Base-by-base conservation (phyloP, 2,888 invertebrate genomes). In the Aporophyla nigra region DNA sequence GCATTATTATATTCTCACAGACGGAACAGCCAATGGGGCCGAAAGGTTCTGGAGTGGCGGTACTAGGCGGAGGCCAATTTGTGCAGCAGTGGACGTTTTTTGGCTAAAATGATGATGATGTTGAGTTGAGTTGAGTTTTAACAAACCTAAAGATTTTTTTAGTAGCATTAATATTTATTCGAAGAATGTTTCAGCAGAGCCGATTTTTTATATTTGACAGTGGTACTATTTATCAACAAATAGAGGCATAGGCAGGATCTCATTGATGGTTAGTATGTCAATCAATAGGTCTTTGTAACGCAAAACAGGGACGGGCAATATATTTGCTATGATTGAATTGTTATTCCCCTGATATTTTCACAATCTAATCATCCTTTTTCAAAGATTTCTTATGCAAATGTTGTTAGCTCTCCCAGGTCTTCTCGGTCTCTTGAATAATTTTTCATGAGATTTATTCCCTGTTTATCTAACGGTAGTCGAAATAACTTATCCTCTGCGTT, bases 361-460 rank as follows among this genome's bases (percentile, higher is more conserved):
- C 40, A 16, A 51, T 33, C 33, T 12, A 27, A 43, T 21, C 3
- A 1, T 54, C 10, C n/a, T 40, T 51, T 24, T 49, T 14, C 27
- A n/a, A 61, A 24, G 14, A 70, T 69, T 67, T 58, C 24, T 16
- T 51, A 53, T 68, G 68, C 43, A 46, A 66, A 78, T 74, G 33
- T n/a, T 76, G 43, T 74, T 74, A 43, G 49, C 24, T 66, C 54
- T 19, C 5, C 4, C 2, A 16, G 49, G 1, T 53, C 24, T 40
- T 27, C 40, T 14, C 27, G 5, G 14, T 24, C 21, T 70, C 10
- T 51, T 59, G 67, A 78, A 80, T 82, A 27, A 80, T 77, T 80
- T 65, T 43, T 71, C 61, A 67, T 19, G 40, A 43, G 6, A 49
- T 58, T 33, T 24, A 43, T 46, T 43, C 12, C 12, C 16, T 59